Percentiles rank a stretch among this genome's conserved stretches.
Conservation (phyloP, 2,113 vertebrate species). For the Sander lucioperca region DNA sequence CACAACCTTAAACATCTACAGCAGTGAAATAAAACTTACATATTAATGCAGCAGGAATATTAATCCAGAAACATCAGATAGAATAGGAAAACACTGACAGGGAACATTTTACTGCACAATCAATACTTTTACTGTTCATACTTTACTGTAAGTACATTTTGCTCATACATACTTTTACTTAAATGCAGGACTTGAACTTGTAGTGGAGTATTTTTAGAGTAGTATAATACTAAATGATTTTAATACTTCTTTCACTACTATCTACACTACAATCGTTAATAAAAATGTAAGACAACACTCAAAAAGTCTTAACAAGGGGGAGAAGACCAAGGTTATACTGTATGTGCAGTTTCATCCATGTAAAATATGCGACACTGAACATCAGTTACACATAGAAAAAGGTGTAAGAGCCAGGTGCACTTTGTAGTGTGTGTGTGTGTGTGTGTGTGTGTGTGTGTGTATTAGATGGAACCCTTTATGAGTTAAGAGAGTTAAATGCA, state of each 20-base stretch:
- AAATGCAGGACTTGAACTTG: too few relatives aligned
- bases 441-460: not conserved
- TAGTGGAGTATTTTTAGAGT: too few relatives aligned
- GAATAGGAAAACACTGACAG: not conserved
- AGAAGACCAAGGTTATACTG: not conserved
- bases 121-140: not conserved
- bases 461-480: not conserved
- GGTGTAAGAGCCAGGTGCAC: not conserved
- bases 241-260: not conserved
- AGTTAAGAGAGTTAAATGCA: slow-evolving; percentile 8
- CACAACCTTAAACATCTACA: not conserved
- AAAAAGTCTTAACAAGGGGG: too few relatives aligned
- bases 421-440: not conserved
- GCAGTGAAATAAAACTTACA: not conserved
- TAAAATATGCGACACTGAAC: not conserved
- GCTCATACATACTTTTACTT: too few relatives aligned
- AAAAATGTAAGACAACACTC: not conserved
- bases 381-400: not conserved
- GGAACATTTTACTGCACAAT: slow-evolving; percentile 1
- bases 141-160: not conserved
- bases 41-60: not conserved
- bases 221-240: not conserved
- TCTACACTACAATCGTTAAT: too few relatives aligned
- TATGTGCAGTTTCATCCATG: not conserved
- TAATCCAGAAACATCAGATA: not conserved